phyloP scores from a whole-genome alignment of 2,797 vertebrate genomes.

The Tinamus major region DNA sequence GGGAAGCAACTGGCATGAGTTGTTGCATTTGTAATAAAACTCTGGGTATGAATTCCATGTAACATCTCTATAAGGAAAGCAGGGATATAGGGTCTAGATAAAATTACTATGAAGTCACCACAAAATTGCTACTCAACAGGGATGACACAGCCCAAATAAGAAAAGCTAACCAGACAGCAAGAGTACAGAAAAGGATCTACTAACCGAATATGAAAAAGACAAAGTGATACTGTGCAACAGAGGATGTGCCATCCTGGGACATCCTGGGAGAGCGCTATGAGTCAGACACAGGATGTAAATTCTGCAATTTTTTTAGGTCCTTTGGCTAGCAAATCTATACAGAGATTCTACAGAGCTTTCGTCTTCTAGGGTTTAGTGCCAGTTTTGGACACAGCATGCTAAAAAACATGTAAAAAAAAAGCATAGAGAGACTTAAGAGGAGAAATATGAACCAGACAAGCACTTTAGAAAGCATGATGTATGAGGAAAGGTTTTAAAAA shows the following conservation, averaged over 20 bases:
- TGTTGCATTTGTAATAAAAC: background rate
- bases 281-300: background rate
- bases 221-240: background rate
- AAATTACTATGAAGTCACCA: background rate
- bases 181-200: background rate
- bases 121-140: background rate
- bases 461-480: background rate
- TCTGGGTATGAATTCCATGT: background rate
- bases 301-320: background rate
- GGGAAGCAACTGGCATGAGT: background rate
- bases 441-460: background rate
- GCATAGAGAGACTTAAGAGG: background rate
- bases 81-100: background rate
- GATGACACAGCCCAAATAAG: background rate
- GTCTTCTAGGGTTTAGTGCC: background rate
- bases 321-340: background rate
- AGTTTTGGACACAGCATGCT: background rate
- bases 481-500: slow-evolving; percentile 20
- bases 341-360: background rate
- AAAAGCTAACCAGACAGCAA: background rate
- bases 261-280: background rate
- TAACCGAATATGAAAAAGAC: background rate
- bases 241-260: background rate
- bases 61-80: background rate
- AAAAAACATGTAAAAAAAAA: background rate